Evolutionary conservation across 2,113 vertebrate genomes (phyloP), one percentile per base, ranked within the genome.

Genomic region (Microcebus lehilahytsara): DNA sequence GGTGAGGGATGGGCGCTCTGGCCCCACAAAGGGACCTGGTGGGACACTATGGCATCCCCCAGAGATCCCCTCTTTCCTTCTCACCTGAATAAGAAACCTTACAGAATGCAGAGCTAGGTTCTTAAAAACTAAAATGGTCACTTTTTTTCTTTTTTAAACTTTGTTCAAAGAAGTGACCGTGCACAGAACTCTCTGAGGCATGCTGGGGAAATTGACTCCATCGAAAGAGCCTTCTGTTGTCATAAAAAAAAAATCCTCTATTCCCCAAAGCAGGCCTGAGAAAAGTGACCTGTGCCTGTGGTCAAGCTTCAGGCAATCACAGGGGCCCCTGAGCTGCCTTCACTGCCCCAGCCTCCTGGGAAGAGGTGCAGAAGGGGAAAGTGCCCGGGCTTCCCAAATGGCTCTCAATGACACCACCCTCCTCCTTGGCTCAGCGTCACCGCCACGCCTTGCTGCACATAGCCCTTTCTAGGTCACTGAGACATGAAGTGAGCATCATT

Each of bases 391-490:
- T 34, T 19, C 66, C 8, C 9, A n/a, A 60, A 62, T 6, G 19
- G 9, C 56, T 69, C n/a, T 89, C 34, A 23, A 2, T 81, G 5
- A 17, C 16, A 1, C 6, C 0, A 6, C 66, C 40, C 10, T 42
- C 75, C 49, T 85, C 51, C 89, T 17, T 71, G 46, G 46, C n/a
- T 84, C 30, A 25, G 93, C 40, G 0, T 90, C 95, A 13, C 9
- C 0, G 0, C 40, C 2, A 0, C 0, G 10, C 91, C 62, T 89
- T 49, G 14, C 58, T 72, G 89, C 23, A 79, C 94, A 40, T 27
- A 34, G 16, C 51, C 67, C 64, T 89, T 92, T 87, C 91, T 84
- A 67, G 92, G 89, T 88, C 93, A 72, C 75, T 51, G 94, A 95
- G 74, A 95, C 51, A 62, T 3, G 69, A 87, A 89, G 58, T 11